These are phyloP conservation scores for Nyctibius bracteatus DNA, from an alignment of 2,113 vertebrate species.

Conservation along the genomic window DNA sequence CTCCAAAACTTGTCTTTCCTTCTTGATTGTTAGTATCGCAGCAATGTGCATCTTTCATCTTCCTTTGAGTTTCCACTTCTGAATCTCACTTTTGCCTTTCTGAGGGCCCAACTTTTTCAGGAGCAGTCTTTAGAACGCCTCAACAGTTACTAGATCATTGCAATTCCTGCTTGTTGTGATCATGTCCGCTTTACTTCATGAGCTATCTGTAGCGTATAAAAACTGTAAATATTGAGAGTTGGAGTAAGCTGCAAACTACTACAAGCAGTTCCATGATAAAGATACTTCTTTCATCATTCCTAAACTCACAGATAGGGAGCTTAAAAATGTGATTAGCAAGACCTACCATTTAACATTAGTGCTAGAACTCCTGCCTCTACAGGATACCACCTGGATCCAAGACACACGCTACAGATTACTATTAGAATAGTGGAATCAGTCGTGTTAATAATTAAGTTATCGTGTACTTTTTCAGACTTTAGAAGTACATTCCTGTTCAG, in stretches of 20 bases:
- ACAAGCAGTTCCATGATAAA: not conserved
- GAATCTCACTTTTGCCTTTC: not conserved
- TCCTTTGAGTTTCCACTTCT: not conserved
- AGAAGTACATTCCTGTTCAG: not conserved
- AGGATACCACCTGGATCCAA: not conserved
- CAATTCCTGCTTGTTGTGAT: not conserved
- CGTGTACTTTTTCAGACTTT: not conserved
- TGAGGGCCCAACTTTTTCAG: not conserved
- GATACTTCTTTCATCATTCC: not conserved
- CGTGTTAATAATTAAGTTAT: not conserved
- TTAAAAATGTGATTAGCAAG: not conserved
- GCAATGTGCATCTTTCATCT: not conserved
- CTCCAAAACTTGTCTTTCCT: not conserved
- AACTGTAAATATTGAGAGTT: not conserved
- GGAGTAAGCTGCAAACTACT: not conserved
- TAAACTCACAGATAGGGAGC: not conserved
- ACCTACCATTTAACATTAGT: not conserved
- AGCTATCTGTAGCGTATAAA: not conserved
- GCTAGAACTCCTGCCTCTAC: not conserved
- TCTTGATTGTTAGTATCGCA: rapidly evolving
- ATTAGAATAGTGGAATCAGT: not conserved
- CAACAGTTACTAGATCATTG: not conserved
- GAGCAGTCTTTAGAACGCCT: not conserved
- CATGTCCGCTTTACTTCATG: not conserved
- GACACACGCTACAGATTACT: not conserved